Evolutionary conservation across 2,113 vertebrate species (phyloP).

Genomic region (Aythya baeri): DNA sequence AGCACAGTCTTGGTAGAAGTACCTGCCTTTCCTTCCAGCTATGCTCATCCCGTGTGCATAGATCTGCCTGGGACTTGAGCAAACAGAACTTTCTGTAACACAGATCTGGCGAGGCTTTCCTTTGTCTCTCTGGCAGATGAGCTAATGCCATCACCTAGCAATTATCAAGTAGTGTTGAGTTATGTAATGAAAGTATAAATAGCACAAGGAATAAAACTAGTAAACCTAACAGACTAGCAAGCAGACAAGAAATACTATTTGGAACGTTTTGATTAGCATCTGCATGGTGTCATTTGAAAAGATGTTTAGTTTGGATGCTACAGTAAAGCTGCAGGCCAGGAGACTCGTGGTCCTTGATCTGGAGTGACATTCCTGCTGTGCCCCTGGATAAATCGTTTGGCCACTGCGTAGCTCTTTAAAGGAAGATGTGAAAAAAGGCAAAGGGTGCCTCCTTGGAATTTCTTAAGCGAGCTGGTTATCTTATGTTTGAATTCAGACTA

Average conservation of each 20-base stretch:
- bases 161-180: conserved; percentile 51
- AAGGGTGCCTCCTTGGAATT: neutral
- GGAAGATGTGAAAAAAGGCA: neutral
- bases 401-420: neutral
- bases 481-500: neutral
- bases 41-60: neutral
- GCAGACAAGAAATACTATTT: conserved; percentile 36
- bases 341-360: neutral
- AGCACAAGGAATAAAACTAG: conserved; percentile 28
- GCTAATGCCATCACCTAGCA: conserved; percentile 52
- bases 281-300: neutral
- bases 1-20: neutral
- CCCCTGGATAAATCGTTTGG: conserved; percentile 16
- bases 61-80: neutral
- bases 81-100: neutral
- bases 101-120: neutral
- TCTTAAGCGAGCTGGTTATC: neutral
- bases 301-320: neutral
- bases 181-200: conserved; percentile 70
- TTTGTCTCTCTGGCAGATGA: conserved; percentile 33
- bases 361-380: neutral
- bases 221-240: conserved; percentile 19
- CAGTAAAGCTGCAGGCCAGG: neutral
- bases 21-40: neutral
- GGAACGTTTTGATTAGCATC: conserved; percentile 23